phyloP scores from a whole-genome alignment of 2,113 vertebrate genomes.

The Argyrosomus japonicus region DNA sequence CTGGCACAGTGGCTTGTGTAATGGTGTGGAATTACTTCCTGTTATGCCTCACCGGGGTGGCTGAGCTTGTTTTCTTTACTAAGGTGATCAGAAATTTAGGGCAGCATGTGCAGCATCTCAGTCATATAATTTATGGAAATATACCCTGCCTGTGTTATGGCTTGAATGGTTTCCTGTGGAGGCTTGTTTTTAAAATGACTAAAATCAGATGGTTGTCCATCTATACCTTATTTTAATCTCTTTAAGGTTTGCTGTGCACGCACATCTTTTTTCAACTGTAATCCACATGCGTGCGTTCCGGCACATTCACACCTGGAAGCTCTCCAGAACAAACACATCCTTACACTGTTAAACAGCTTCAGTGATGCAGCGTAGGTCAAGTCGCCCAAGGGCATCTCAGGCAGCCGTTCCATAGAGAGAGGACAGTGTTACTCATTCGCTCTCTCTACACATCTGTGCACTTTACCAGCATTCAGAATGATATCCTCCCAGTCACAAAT shows the following conservation, averaged over 20 bases:
- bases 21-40: constrained; percentile 47
- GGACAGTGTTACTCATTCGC: not conserved
- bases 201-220: not conserved
- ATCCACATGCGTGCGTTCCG: constrained; percentile 23
- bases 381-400: constrained; percentile 11
- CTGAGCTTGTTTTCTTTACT: constrained; percentile 54
- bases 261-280: constrained; percentile 15
- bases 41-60: constrained; percentile 16
- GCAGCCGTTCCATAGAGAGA: not conserved
- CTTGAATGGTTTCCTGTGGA: not conserved
- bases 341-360: not conserved
- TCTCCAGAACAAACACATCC: constrained; percentile 3
- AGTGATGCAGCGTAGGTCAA: constrained; percentile 4
- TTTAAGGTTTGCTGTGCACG: constrained; percentile 23
- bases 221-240: constrained; percentile 20
- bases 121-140: constrained; percentile 9
- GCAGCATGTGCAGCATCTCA: constrained; percentile 15
- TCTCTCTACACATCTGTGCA: constrained; percentile 13
- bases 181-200: not conserved
- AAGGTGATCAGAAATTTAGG: constrained; percentile 43
- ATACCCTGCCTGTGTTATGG: not conserved
- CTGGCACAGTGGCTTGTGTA: constrained; percentile 48
- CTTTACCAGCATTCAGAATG: constrained; percentile 1
- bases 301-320: constrained; percentile 31
- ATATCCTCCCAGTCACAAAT: constrained; percentile 6